A percentile compares a stretch with the other conserved stretches of the same genome.
These are phyloP conservation scores for Rhagologus leucostigma DNA, from an alignment of 2,113 vertebrate genomes.

Conservation along the genomic window DNA sequence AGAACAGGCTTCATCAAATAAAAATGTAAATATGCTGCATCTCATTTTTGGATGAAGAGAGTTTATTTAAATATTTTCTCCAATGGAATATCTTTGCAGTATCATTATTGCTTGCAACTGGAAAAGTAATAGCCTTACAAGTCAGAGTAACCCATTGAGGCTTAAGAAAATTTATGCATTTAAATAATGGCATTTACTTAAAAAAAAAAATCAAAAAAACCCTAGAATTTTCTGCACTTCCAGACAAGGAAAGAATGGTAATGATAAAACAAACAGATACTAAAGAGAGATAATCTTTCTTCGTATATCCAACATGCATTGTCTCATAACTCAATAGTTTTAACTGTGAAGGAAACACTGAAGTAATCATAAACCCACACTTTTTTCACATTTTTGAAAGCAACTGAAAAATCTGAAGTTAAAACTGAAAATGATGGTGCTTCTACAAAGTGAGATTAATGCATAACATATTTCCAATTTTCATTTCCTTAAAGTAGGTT, in stretches of 20 bases:
- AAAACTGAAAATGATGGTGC: neutral
- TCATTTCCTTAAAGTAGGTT: neutral
- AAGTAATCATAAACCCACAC: neutral
- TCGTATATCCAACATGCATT: neutral
- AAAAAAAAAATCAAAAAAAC: neutral
- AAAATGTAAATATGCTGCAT: slow-evolving; percentile 85
- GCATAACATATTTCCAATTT: neutral
- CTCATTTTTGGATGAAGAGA: slow-evolving; percentile 79
- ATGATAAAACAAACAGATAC: neutral
- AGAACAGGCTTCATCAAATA: slow-evolving; percentile 77
- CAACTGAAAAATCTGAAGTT: neutral
- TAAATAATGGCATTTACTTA: slow-evolving; percentile 44
- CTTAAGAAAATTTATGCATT: slow-evolving; percentile 44
- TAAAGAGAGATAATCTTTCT: neutral
- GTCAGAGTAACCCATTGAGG: slow-evolving; percentile 48
- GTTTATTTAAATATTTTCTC: slow-evolving; percentile 79
- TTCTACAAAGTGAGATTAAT: neutral
- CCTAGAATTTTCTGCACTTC: neutral
- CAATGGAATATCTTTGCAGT: slow-evolving; percentile 65
- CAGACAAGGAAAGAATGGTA: neutral
- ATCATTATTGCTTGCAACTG: slow-evolving; percentile 68
- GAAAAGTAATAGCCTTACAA: slow-evolving; percentile 68
- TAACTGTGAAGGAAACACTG: neutral
- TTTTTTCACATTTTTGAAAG: neutral
- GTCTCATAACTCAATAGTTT: neutral